A percentile compares a stretch with the other conserved stretches of the same genome.
These are phyloP conservation scores for Drosophila eohydei DNA, from an alignment of 2,888 invertebrate species.

Conservation along the genomic window DNA sequence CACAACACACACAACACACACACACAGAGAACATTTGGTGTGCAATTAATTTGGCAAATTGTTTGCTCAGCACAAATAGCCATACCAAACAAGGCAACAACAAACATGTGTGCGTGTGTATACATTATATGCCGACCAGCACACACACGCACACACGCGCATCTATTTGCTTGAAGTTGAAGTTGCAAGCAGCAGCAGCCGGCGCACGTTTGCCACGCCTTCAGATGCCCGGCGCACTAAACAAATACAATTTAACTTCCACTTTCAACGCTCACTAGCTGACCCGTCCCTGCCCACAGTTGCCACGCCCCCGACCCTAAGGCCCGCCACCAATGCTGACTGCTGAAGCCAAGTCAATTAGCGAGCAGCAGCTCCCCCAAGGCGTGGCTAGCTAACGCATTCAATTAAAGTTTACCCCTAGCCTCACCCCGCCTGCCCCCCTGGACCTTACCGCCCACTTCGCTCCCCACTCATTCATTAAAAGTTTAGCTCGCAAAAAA, in stretches of 20 bases:
- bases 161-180: constrained; percentile 48
- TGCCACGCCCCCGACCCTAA: background rate
- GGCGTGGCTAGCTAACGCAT: constrained; percentile 27
- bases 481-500: constrained; percentile 19
- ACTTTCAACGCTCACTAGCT: constrained; percentile 64
- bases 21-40: constrained; percentile 66
- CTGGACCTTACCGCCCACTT: background rate
- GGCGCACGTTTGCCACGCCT: constrained; percentile 33
- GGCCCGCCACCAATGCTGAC: background rate
- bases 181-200: constrained; percentile 30
- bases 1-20: constrained; percentile 16
- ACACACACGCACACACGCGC: constrained; percentile 3
- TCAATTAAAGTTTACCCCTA: constrained; percentile 52
- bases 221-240: constrained; percentile 55
- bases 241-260: constrained; percentile 79
- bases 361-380: constrained; percentile 19
- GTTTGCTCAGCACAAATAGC: constrained; percentile 71
- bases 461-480: background rate
- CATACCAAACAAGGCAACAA: constrained; percentile 39
- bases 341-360: constrained; percentile 65
- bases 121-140: constrained; percentile 9
- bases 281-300: background rate
- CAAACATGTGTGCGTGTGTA: constrained; percentile 13
- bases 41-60: constrained; percentile 81
- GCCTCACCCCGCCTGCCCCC: background rate